phyloP scores from a whole-genome alignment of 1,140 invertebrate species.

The Bombyx mandarina region DNA sequence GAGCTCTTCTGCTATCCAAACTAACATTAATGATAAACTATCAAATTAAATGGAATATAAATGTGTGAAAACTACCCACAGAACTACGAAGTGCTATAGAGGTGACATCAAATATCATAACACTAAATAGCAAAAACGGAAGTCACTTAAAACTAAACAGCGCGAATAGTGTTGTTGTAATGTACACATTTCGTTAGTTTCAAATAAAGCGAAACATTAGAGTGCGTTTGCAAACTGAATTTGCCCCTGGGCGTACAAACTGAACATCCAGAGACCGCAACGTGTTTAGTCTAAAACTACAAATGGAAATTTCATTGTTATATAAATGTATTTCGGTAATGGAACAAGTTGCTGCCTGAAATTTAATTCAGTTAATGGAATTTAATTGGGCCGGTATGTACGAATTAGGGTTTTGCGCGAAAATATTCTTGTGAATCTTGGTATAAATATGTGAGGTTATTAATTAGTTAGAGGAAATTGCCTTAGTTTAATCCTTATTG shows the following conservation, averaged over 20 bases:
- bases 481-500: too few species aligned
- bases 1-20: too few species aligned
- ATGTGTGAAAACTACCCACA: too few species aligned
- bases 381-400: neutral
- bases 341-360: neutral
- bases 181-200: slow-evolving; percentile 36
- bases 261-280: slow-evolving; percentile 21
- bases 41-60: too few species aligned
- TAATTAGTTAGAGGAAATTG: neutral
- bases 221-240: slow-evolving; percentile 35
- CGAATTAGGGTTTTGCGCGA: neutral
- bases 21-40: too few species aligned
- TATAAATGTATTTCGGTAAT: slow-evolving; percentile 8
- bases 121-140: too few species aligned
- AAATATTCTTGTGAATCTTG: neutral
- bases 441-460: neutral
- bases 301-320: slow-evolving; percentile 27
- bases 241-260: slow-evolving; percentile 39
- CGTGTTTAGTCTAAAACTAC: slow-evolving; percentile 32
- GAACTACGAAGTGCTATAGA: too few species aligned
- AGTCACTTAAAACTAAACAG: too few species aligned
- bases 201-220: slow-evolving; percentile 39
- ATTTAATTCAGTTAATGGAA: neutral
- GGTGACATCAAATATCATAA: too few species aligned
- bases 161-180: too few species aligned